phyloP scores from a whole-genome alignment of 2,113 vertebrate genomes.

The Vulpes lagopus region DNA sequence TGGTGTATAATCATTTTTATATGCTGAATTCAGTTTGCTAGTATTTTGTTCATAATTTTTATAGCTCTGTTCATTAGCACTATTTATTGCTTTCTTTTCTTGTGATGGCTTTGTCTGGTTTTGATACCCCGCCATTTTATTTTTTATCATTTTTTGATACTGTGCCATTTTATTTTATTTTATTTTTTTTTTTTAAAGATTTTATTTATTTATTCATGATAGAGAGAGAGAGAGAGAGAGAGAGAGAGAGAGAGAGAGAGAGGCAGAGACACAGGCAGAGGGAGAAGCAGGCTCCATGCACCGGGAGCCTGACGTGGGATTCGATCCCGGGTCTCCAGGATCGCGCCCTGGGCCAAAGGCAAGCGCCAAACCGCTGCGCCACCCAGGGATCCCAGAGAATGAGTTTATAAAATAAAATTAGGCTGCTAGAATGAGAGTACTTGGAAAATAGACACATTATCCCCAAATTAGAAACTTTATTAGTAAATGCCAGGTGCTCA shows the following conservation, averaged over 20 bases:
- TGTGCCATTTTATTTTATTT: not conserved
- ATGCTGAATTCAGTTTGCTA: not conserved
- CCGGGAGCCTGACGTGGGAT: too few relatives aligned
- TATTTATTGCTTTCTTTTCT: not conserved
- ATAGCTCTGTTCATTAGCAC: not conserved
- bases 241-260: too few relatives aligned
- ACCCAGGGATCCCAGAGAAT: not conserved
- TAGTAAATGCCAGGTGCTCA: not conserved
- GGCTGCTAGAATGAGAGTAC: not conserved
- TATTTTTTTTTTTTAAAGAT: too few relatives aligned
- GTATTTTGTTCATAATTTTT: not conserved
- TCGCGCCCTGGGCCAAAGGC: too few relatives aligned
- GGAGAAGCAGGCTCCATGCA: too few relatives aligned
- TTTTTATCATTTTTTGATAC: not conserved
- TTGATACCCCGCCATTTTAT: not conserved
- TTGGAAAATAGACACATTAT: not conserved
- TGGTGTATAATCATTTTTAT: not conserved
- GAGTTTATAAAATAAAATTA: conserved; percentile 24
- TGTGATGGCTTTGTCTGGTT: not conserved
- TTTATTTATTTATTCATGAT: too few relatives aligned
- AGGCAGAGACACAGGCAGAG: too few relatives aligned
- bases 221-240: too few relatives aligned
- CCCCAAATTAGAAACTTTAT: not conserved
- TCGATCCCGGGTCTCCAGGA: too few relatives aligned
- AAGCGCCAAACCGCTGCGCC: too few relatives aligned